phyloP scores from a whole-genome alignment of 2,888 invertebrate species.

The Clunio marinus region DNA sequence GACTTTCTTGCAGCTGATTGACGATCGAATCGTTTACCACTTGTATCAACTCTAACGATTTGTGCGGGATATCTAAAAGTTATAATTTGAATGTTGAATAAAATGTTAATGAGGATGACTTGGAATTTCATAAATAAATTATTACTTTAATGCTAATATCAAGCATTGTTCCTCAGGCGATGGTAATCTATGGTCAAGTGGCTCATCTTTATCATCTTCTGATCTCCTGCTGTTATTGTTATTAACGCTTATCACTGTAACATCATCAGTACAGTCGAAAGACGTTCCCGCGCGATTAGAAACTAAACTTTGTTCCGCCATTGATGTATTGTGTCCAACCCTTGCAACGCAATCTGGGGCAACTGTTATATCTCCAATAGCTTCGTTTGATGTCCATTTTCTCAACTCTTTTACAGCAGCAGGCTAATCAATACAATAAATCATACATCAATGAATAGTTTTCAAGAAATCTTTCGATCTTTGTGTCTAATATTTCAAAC shows the following conservation, averaged over 20 bases:
- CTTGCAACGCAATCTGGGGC: conserved; percentile 72
- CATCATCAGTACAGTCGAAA: conserved; percentile 31
- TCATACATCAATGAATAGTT: conserved; percentile 7
- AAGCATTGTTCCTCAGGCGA: conserved; percentile 83
- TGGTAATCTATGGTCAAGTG: conserved; percentile 78
- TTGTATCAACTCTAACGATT: conserved; percentile 83
- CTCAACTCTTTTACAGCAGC: conserved; percentile 73
- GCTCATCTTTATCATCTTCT: conserved; percentile 54
- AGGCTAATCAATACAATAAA: conserved; percentile 56
- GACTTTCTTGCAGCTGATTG: conserved; percentile 85
- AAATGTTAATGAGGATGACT: background rate
- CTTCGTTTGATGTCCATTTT: conserved; percentile 80
- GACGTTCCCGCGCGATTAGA: conserved; percentile 34
- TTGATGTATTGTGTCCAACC: conserved; percentile 55
- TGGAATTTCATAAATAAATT: conserved; percentile 45
- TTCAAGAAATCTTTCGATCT: background rate
- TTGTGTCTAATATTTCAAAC: background rate
- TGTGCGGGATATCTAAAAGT: conserved; percentile 75
- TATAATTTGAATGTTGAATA: no score
- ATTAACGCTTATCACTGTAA: conserved; percentile 45
- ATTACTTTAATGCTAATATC: conserved; percentile 74
- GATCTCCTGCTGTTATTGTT: conserved; percentile 53
- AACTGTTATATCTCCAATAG: conserved; percentile 76
- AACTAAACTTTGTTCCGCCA: conserved; percentile 35
- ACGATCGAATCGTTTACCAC: conserved; percentile 81